These are phyloP conservation scores for Eueides isabella DNA, from an alignment of 1,140 invertebrate genomes.

Conservation along the genomic window DNA sequence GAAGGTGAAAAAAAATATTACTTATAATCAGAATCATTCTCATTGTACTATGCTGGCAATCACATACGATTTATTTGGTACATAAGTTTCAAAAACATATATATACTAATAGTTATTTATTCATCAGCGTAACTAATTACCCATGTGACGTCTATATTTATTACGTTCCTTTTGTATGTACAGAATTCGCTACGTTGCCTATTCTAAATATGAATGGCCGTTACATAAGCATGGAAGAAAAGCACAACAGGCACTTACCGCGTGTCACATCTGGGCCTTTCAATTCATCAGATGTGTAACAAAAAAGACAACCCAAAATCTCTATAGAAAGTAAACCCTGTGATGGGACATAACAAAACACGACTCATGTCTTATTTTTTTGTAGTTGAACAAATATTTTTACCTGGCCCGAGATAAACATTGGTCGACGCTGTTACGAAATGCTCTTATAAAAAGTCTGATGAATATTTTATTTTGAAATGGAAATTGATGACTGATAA, in stretches of 20 bases:
- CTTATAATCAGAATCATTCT: too few relatives aligned
- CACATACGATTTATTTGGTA: not conserved
- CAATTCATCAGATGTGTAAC: constrained; percentile 51
- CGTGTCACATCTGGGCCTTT: constrained; percentile 51
- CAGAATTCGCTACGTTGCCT: constrained; percentile 15
- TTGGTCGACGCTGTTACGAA: constrained; percentile 1
- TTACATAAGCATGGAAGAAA: constrained; percentile 17
- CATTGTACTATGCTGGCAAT: not conserved
- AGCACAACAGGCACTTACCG: constrained; percentile 25
- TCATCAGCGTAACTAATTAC: not conserved
- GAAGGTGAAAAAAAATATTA: too few relatives aligned
- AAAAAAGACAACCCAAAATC: constrained; percentile 50
- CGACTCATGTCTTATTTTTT: constrained; percentile 49
- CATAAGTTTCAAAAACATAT: not conserved
- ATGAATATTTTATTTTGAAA: constrained; percentile 4
- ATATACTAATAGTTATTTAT: not conserved
- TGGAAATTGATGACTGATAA: not conserved
- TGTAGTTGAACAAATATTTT: constrained; percentile 49
- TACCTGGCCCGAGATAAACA: constrained; percentile 55
- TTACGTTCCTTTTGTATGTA: constrained; percentile 1
- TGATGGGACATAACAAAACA: constrained; percentile 51
- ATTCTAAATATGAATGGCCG: constrained; percentile 18
- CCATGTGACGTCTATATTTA: constrained; percentile 6
- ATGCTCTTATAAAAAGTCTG: not conserved
- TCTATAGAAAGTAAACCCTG: constrained; percentile 55